Evolutionary conservation across 2,113 vertebrate genomes (phyloP), one percentile per base, ranked within the genome.

Genomic region (Tamias sibiricus): DNA sequence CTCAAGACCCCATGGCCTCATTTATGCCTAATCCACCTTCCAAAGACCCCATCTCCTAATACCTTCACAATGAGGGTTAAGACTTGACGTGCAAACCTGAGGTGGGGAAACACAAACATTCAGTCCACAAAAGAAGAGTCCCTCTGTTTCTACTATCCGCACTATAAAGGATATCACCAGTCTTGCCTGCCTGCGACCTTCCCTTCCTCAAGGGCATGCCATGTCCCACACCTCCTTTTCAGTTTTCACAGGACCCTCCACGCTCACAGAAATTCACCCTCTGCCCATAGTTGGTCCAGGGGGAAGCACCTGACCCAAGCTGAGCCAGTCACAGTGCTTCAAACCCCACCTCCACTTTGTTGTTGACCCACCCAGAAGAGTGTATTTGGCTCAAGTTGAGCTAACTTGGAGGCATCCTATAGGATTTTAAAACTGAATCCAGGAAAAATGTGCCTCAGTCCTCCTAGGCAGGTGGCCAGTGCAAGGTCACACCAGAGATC

Each of bases 161-260:
- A 52, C 28, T 35, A 47, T 2, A 40, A 24, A 20, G 28, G 30
- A 14, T 49, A 26, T n/a, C 3, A 3, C 40, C 52, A 28, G 4
- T 4, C 16, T 57, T 82, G 40, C 4, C 9, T 8, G 49, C 13
- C 24, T 26, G n/a, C 2, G 11, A 2, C 42, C 52, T 22, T 6
- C 69, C 9, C 4, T 28, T 42, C n/a, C 62, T 35, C 42, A 80
- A 62, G 11, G 22, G 42, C n/a, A 13, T 1, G 0, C 6, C 3
- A 26, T 37, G 20, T 6, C 24, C 6, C 40, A 6, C 8, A 1
- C 4, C 9, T 30, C 13, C 32, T 8, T 26, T 49, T 14, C 0
- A 6, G 85, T 32, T 77, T 66, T 37, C 22, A 19, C 3, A 24
- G 20, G 17, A 74, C 10, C 3, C 20, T 9, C n/a, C 37, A 19